Base-by-base conservation (phyloP, 2,888 invertebrate species). In the Pantelozetes paolii region DNA sequence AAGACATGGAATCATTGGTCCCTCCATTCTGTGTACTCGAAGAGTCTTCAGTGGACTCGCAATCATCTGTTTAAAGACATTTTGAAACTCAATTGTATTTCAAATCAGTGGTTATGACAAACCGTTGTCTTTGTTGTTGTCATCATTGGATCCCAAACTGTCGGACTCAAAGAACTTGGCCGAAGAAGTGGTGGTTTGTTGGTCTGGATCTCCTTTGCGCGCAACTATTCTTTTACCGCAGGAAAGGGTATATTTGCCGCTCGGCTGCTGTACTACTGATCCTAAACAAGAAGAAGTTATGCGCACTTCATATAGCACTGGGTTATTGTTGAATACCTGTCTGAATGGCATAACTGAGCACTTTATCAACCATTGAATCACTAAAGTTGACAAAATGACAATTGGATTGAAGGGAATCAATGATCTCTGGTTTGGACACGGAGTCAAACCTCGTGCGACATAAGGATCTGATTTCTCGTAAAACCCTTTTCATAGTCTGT, bases 341-440 rank as follows among this genome's bases (percentile, higher is more conserved):
- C 30, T 64, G 36, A n/a, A 36, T 13, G 30, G 64, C 32, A 18
- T 30, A 5, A n/a, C 8, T 36, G 13, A 64, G 36, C 13, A 64
- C 36, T 64, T n/a, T 32, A n/a, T 64, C 64, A 5, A 64, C 64
- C 15, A 64, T 6, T 36, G 32, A 18, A 9, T 64, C 36, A 8
- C 6, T 64, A 13, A 6, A 36, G 6, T 11, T 13, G 18, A n/a
- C 15, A n/a, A 9, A 64, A 2, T 64, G 64, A 20, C 64, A 36
- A 20, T 32, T 64, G 1, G 26, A 36, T 1, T 64, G 32, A 8
- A 64, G 85, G 79, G 88, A 87, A 80, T 85, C 86, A 42, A 89
- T 85, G 75, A 90, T 84, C 79, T 88, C 88, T 73, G 84, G 84
- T 75, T 87, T 86, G n/a, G 89, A 88, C 75, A 90, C 88, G 26